Conservation (phyloP, 2,888 invertebrate species). For the Acrobasis repandana region DNA sequence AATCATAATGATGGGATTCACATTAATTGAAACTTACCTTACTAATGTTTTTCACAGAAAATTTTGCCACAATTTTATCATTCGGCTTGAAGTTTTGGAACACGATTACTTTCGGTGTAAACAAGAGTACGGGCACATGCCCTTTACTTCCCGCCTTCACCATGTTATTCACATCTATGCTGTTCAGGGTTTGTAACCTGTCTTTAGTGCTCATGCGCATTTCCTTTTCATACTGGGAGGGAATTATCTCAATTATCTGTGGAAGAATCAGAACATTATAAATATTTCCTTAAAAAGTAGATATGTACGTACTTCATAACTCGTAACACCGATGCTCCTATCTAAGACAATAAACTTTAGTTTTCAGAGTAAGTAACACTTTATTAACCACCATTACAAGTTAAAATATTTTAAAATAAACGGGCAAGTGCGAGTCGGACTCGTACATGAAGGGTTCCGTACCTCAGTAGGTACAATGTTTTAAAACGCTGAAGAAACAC, state of each 20-base stretch:
- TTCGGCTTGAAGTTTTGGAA: conserved; percentile 84
- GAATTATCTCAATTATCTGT: conserved; percentile 54
- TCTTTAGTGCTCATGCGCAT: conserved; percentile 63
- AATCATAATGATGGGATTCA: too few species aligned
- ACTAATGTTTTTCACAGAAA: conserved; percentile 82
- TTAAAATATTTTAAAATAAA: too few species aligned
- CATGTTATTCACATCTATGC: conserved; percentile 61
- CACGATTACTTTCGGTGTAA: conserved; percentile 79
- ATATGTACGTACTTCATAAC: too few species aligned
- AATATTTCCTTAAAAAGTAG: neutral
- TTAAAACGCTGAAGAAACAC: too few species aligned
- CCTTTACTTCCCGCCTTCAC: conserved; percentile 42
- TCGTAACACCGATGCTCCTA: too few species aligned
- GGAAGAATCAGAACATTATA: conserved; percentile 25
- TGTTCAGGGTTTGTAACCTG: conserved; percentile 57
- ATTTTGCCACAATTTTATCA: conserved; percentile 70
- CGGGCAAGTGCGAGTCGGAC: too few species aligned
- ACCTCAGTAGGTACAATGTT: too few species aligned
- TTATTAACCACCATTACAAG: too few species aligned
- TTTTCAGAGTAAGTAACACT: too few species aligned
- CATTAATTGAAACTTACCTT: conserved; percentile 58
- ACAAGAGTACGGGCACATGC: conserved; percentile 52
- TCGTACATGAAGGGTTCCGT: too few species aligned
- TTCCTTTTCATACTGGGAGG: conserved; percentile 67
- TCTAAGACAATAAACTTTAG: too few species aligned